Evolutionary conservation across 92 coral and sea anemone genomes (phyloP).

Genomic region (Metridium senile): DNA sequence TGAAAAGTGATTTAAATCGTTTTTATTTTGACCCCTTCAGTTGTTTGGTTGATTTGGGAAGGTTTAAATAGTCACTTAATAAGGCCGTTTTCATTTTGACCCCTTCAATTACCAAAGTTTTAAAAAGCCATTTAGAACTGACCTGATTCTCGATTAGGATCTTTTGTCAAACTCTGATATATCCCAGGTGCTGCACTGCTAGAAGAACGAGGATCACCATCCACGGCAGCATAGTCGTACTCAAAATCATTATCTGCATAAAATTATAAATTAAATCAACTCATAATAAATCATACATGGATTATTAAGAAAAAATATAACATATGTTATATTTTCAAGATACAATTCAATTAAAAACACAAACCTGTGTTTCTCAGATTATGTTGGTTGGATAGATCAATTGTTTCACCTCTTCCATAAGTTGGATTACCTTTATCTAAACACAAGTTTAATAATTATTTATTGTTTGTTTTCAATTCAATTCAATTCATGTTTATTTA

Average conservation of each 20-base stretch:
- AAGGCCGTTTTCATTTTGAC: too few relatives aligned
- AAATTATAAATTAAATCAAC: too few relatives aligned
- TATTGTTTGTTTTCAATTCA: too few relatives aligned
- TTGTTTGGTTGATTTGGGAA: too few relatives aligned
- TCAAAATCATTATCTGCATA: background rate
- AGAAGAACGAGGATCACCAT: constrained; percentile 21
- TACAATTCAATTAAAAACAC: background rate
- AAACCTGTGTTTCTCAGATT: background rate
- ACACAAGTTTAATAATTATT: too few relatives aligned
- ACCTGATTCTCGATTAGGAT: constrained; percentile 15
- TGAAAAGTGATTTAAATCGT: too few relatives aligned
- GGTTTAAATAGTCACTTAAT: too few relatives aligned
- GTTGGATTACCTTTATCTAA: background rate
- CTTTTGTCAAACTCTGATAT: constrained; percentile 30
- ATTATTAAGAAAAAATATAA: too few relatives aligned
- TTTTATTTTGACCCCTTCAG: too few relatives aligned
- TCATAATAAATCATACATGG: too few relatives aligned
- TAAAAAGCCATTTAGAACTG: too few relatives aligned
- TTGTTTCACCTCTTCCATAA: background rate
- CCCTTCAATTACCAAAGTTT: background rate
- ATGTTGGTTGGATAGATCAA: background rate
- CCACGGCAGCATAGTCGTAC: constrained; percentile 26
- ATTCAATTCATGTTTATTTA: too few relatives aligned
- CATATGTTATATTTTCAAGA: background rate
- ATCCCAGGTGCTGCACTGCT: background rate